Conservation (phyloP, 1,140 invertebrate genomes). For the Drosophila leontia region DNA sequence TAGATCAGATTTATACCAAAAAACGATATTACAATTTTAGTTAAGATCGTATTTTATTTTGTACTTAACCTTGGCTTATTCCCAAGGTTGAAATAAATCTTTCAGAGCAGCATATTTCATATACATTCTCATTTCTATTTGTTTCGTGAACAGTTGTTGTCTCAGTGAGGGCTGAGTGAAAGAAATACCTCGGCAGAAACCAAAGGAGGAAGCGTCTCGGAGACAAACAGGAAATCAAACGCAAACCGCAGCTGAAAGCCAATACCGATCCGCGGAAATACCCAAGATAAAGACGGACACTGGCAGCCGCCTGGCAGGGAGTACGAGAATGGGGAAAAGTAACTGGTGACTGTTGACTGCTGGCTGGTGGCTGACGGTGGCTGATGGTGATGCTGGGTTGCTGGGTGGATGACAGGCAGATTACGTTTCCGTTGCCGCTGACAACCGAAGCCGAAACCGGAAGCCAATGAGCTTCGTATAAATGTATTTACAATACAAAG, state of each 20-base stretch:
- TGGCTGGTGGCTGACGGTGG: conserved; percentile 28
- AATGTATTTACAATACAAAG: conserved; percentile 77
- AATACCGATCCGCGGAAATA: conserved; percentile 71
- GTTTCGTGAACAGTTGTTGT: neutral
- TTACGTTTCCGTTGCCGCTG: conserved; percentile 78
- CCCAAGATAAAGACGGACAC: conserved; percentile 58
- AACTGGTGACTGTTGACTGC: conserved; percentile 27
- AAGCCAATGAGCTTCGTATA: conserved; percentile 76
- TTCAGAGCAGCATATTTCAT: neutral
- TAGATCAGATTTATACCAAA: too few species aligned
- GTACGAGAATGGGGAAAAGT: conserved; percentile 30
- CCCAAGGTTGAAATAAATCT: neutral
- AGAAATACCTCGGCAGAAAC: conserved; percentile 31
- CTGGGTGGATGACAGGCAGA: conserved; percentile 76
- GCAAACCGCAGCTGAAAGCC: conserved; percentile 66
- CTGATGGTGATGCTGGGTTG: conserved; percentile 16
- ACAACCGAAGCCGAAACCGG: conserved; percentile 72
- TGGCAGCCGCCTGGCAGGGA: conserved; percentile 5
- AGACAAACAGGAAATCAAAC: conserved; percentile 79
- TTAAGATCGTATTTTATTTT: neutral
- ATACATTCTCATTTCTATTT: neutral
- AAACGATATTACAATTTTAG: too few species aligned
- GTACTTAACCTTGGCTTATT: neutral
- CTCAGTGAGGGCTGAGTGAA: conserved; percentile 14
- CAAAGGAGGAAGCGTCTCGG: conserved; percentile 42